Percentiles rank a stretch among this genome's conserved stretches.
Conservation (phyloP, 2,797 vertebrate species). For the Petrocephalus schoutedeni region DNA sequence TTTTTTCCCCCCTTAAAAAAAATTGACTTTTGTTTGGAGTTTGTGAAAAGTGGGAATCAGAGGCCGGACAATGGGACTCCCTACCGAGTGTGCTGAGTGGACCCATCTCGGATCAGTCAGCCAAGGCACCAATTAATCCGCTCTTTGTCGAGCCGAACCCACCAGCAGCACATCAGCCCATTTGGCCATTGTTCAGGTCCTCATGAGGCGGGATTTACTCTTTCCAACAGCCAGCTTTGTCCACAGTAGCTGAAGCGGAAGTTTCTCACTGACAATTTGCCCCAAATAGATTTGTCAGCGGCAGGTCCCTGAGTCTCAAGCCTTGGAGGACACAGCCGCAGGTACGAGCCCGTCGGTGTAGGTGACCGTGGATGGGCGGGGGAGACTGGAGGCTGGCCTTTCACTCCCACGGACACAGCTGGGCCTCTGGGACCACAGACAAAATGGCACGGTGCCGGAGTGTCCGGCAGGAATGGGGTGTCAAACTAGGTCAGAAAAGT, state of each 20-base stretch:
- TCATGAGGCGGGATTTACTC: slow-evolving; percentile 99
- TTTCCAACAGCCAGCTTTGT: slow-evolving; percentile 99
- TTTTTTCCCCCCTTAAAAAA: slow-evolving; percentile 63
- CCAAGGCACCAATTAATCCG: slow-evolving; percentile 99
- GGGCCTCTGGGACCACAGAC: not conserved
- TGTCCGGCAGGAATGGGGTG: no score
- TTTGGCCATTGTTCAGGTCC: slow-evolving; percentile 95
- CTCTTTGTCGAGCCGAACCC: slow-evolving; percentile 95
- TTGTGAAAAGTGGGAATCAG: slow-evolving; percentile 99
- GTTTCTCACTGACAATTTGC: slow-evolving; percentile 99
- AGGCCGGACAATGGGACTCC: slow-evolving; percentile 98
- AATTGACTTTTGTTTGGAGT: slow-evolving; percentile 99
- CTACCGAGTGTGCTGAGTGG: slow-evolving; percentile 95
- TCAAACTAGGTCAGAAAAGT: not conserved
- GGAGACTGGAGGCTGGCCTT: not conserved
- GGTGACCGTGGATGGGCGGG: not conserved
- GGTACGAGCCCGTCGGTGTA: slow-evolving; percentile 14
- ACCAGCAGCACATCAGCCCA: slow-evolving; percentile 96
- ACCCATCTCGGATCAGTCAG: slow-evolving; percentile 99
- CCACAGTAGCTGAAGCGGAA: slow-evolving; percentile 99
- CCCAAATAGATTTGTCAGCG: slow-evolving; percentile 99
- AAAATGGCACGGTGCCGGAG: not conserved
- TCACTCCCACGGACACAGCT: slow-evolving; percentile 7
- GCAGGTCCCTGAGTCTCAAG: slow-evolving; percentile 66
- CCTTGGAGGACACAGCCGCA: slow-evolving; percentile 32